Conservation (phyloP, 2,113 vertebrate species). For the Helogale parvula region DNA sequence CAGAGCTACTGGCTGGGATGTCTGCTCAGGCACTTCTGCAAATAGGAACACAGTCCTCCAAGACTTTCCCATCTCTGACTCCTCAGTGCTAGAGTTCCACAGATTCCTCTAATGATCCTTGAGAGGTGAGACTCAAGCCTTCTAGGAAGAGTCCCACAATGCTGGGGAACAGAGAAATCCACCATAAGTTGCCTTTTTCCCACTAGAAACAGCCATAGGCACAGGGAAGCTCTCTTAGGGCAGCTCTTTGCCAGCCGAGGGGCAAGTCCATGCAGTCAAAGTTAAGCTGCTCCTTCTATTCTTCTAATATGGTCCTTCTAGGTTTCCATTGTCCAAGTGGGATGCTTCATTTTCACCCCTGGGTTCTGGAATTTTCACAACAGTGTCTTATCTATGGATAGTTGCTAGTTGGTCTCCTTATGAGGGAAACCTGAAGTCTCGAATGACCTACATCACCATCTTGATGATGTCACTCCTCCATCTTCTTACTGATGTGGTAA, state of each 20-base stretch:
- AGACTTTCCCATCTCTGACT: background rate
- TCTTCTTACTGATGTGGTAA: background rate
- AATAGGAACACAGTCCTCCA: background rate
- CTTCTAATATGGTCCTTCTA: background rate
- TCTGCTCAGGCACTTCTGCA: background rate
- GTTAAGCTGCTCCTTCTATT: background rate
- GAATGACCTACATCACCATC: background rate
- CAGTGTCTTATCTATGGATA: background rate
- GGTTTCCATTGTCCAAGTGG: background rate
- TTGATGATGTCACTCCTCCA: background rate
- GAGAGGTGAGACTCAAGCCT: background rate
- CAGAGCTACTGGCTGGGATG: background rate
- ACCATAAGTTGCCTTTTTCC: background rate
- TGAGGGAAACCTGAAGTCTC: background rate
- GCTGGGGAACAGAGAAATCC: background rate
- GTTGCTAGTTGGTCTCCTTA: background rate
- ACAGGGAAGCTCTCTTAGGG: background rate
- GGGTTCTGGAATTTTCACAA: background rate
- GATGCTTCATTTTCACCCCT: background rate
- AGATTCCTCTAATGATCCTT: background rate
- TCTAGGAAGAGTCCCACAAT: background rate
- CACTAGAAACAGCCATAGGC: background rate
- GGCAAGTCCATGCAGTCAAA: background rate
- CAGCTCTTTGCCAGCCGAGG: background rate
- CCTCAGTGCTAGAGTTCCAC: background rate